phyloP scores from a whole-genome alignment of 1,140 invertebrate genomes.

The Aphis gossypii region DNA sequence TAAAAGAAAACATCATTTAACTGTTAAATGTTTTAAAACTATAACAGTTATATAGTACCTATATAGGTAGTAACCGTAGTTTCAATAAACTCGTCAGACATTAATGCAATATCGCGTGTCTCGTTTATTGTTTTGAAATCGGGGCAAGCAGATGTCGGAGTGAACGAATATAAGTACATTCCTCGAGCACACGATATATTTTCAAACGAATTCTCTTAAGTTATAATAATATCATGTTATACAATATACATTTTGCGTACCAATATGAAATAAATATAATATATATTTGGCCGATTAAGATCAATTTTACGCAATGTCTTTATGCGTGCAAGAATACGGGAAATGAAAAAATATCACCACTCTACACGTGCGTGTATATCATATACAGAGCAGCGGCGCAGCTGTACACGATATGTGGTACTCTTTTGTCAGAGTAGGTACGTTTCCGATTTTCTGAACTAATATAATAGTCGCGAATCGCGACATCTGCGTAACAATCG shows the following conservation, averaged over 20 bases:
- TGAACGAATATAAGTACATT: constrained; percentile 1
- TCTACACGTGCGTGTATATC: not conserved
- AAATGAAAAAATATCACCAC: not conserved
- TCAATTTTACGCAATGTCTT: not conserved
- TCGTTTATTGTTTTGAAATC: constrained; percentile 10
- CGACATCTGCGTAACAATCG: constrained; percentile 48
- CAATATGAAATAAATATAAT: not conserved
- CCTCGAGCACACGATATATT: not conserved
- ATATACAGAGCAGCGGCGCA: not conserved
- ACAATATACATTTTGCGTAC: not conserved
- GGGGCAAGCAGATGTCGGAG: not conserved
- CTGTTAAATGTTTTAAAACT: not conserved
- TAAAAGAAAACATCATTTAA: not conserved
- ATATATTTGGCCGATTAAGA: constrained; percentile 23
- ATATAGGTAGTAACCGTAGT: not conserved
- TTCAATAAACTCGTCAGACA: not conserved
- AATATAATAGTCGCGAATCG: constrained; percentile 35
- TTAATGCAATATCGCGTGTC: not conserved
- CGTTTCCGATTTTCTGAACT: constrained; percentile 44
- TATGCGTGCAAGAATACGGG: not conserved
- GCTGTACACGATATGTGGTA: not conserved
- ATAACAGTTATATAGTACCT: not conserved
- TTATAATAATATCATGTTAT: not conserved
- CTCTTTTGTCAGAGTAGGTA: constrained; percentile 18
- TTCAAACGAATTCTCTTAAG: not conserved